A percentile compares a stretch with the other conserved stretches of the same genome.
Conservation (phyloP, 2,888 invertebrate species). For the Drosophila nigricruria region DNA sequence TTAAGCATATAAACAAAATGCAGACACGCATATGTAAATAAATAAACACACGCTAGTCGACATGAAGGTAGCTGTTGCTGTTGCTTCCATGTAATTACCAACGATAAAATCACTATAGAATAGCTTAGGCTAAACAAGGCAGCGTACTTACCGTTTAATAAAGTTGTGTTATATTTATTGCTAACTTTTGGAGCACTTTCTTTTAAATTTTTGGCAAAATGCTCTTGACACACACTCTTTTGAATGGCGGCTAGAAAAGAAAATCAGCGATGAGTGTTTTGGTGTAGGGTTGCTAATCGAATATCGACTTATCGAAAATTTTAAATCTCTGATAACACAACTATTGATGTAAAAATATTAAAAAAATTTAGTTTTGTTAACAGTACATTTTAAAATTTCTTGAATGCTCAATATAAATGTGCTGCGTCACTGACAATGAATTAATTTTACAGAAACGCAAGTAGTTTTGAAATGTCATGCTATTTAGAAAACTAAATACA, state of each 20-base stretch:
- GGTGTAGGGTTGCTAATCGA: conserved; percentile 42
- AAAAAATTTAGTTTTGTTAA: neutral
- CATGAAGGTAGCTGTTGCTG: conserved; percentile 41
- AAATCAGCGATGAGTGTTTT: conserved; percentile 55
- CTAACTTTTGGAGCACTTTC: conserved; percentile 35
- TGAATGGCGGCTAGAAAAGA: conserved; percentile 72
- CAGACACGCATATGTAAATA: conserved; percentile 40
- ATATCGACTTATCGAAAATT: conserved; percentile 36
- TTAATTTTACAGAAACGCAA: neutral
- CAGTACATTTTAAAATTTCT: neutral
- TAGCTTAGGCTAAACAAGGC: neutral
- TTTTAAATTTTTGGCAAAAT: conserved; percentile 57
- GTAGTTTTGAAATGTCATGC: neutral
- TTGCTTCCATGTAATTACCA: conserved; percentile 21
- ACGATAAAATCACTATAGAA: conserved; percentile 13
- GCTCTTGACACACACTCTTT: conserved; percentile 65
- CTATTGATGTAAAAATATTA: neutral
- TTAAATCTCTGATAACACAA: conserved; percentile 1
- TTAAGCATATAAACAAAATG: neutral
- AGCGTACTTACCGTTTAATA: conserved; percentile 57
- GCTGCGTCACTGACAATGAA: neutral
- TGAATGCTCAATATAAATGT: neutral
- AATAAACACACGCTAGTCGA: conserved; percentile 58
- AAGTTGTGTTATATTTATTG: conserved; percentile 23
- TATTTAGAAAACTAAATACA: neutral